Evolutionary conservation across 2,888 invertebrate genomes (phyloP).

Genomic region (Chrysina gloriosa): DNA sequence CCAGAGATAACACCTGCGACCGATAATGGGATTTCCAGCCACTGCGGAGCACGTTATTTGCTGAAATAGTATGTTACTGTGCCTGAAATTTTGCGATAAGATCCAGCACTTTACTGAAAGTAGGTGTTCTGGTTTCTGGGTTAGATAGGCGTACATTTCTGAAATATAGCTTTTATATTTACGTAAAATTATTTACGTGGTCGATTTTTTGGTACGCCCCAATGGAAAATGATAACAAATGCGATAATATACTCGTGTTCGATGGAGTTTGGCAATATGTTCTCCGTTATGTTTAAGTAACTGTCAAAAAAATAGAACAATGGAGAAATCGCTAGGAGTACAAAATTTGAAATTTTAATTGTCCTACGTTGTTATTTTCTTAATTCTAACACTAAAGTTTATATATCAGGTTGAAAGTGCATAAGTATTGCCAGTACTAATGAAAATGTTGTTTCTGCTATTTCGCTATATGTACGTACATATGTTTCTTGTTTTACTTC

Average conservation of each 20-base stretch:
- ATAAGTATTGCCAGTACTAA: no score
- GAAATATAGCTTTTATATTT: constrained; percentile 16
- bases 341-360: no score
- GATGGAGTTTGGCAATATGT: no score
- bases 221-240: constrained; percentile 10
- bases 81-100: constrained; percentile 45
- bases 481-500: no score
- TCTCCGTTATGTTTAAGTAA: no score
- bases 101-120: neutral
- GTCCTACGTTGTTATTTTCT: no score
- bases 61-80: constrained; percentile 41
- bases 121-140: constrained; percentile 4
- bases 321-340: no score
- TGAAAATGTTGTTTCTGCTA: no score
- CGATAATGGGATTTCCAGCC: constrained; percentile 46
- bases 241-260: neutral
- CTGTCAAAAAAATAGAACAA: no score
- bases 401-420: no score
- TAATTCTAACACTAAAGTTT: no score
- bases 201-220: neutral
- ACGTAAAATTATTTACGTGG: constrained; percentile 10
- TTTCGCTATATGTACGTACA: no score
- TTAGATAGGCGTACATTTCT: constrained; percentile 9
- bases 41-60: constrained; percentile 42
- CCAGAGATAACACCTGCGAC: constrained; percentile 45